Evolutionary conservation across 2,888 invertebrate species (phyloP).

Genomic region (Spatulosminthurus flaviceps): DNA sequence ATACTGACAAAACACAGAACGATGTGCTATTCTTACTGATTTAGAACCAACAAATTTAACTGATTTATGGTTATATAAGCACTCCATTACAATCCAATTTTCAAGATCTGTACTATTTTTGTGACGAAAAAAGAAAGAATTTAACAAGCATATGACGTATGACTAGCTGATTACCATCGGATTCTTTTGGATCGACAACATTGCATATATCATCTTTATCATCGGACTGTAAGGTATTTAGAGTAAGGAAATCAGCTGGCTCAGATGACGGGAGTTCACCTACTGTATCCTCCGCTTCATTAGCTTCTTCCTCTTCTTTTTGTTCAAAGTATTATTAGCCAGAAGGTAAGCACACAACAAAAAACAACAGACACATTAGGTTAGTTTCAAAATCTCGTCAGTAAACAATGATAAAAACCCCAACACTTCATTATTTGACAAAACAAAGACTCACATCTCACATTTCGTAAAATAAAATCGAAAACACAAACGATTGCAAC

Average conservation of each 20-base stretch:
- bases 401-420: neutral
- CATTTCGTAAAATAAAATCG: neutral
- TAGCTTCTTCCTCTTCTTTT: slow-evolving; percentile 52
- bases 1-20: too few species aligned
- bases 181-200: slow-evolving; percentile 38
- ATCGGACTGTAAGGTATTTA: slow-evolving; percentile 25
- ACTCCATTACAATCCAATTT: too few species aligned
- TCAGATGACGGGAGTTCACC: slow-evolving; percentile 53
- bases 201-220: slow-evolving; percentile 45
- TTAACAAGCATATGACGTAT: neutral
- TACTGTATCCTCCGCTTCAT: slow-evolving; percentile 57
- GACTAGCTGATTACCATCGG: slow-evolving; percentile 47
- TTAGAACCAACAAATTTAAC: too few species aligned
- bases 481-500: too few species aligned
- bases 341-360: slow-evolving; percentile 35
- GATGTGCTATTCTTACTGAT: too few species aligned
- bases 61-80: too few species aligned
- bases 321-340: slow-evolving; percentile 43
- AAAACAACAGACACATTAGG: slow-evolving; percentile 45
- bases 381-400: neutral
- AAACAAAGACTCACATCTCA: neutral
- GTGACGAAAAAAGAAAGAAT: neutral
- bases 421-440: too few species aligned
- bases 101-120: too few species aligned
- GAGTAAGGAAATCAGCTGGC: slow-evolving; percentile 29